Evolutionary conservation across 2,797 vertebrate species (phyloP), one percentile per base, ranked within the genome.

Genomic region (Antennarius maculatus): DNA sequence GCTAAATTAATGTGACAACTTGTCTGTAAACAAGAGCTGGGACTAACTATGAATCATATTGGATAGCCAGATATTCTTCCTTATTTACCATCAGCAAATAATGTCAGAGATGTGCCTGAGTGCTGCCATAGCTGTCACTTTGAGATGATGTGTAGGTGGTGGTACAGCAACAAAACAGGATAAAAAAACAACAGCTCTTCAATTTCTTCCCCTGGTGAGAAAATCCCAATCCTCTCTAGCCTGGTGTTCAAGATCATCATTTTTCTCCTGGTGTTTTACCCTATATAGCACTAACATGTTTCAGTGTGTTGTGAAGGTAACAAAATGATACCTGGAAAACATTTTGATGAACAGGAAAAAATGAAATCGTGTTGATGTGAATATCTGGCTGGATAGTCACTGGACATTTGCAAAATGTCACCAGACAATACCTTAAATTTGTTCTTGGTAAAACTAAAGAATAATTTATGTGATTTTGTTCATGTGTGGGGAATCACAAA

Each of bases 1-100:
- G 57, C 83, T 84, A 89, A 90, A 88, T 81, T 54, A 87, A 90
- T 82, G 83, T 89, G 84, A 90, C 87, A 91, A 75, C 74, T 66
- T 84, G 67, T 87, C 84, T 80, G 78, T 81, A 88, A 90, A 91
- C 88, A 88, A 76, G 80, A 81, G 64, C 62, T n/a, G 63, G 68
- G 68, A 81, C 77, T 79, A 84, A 86, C 66, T 60, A 88, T 87
- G 82, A 91, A 88, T 91, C 86, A 84, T 72, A 69, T 49, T 31
- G 50, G 62, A 65, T 62, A 64, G 64, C 55, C 63, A 79, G 64
- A 80, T 79, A 80, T 87, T 83, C 80, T 69, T 82, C 74, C 74
- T 81, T 81, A 78, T 86, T 88, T 84, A 80, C 83, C 64, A 71
- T 86, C 69, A 74, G 79, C 71, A 88, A 90, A 87, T 85, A 86